Base-by-base conservation (phyloP, 1,140 invertebrate species). In the Monochamus saltuarius region DNA sequence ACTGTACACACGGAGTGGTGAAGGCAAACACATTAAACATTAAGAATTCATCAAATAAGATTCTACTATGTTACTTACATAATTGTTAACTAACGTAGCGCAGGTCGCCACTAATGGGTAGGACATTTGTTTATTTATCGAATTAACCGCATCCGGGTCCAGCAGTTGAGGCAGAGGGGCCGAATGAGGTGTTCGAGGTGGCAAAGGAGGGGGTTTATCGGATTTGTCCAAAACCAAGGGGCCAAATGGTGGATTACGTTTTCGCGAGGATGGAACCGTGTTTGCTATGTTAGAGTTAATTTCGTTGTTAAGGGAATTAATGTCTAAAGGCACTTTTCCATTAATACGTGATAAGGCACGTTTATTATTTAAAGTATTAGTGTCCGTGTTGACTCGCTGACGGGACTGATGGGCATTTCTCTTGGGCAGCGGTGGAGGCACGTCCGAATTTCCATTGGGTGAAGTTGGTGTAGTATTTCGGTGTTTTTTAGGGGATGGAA, bases 71-170 rank as follows among this genome's bases (percentile, higher is more conserved):
- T 73, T 77, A 78, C 74, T 79, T 77, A 79, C 77, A 73, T 72
- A 75, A 65, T 78, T 70, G 63, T 76, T 78, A 72, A 78, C 73
- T 65, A 78, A 66, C 35, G 78, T 73, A 52, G 77, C 73, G 67
- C 76, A 75, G 58, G 73, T 74, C 59, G 75, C 71, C 71, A 77
- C 80, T 76, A 81, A 75, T 74, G 82, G 81, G 77, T 77, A 83
- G 59, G 76, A 80, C 81, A 83, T 80, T 75, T 83, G 82, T 75
- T 82, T 71, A 45, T 80, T 81, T 61, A 82, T 81, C 77, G 81
- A 80, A 77, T 81, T 81, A 76, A 75, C 77, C 75, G 79, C 75
- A 75, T 80, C 80, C 75, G 79, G 69, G 74, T 76, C 74, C 69
- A 73, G 75, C 75, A 75, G 71, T 70, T 71, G 74, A 70, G 74